A percentile compares a stretch with the other conserved stretches of the same genome.
phyloP scores from a whole-genome alignment of 2,797 vertebrate genomes.

The Etheostoma nigrum region DNA sequence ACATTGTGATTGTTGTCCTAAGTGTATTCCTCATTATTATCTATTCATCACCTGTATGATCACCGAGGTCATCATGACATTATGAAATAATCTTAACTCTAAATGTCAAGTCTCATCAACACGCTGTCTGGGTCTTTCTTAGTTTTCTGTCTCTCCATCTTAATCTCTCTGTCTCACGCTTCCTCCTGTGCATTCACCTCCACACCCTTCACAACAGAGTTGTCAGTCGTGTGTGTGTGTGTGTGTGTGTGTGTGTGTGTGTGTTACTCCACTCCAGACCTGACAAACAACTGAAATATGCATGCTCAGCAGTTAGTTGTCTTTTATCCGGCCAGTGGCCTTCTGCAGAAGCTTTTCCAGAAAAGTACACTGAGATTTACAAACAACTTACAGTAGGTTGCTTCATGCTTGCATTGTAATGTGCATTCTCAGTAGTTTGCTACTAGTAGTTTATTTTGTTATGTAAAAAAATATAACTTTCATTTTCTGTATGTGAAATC shows the following conservation, averaged over 20 bases:
- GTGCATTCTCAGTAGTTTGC: neutral
- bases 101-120: constrained; percentile 25
- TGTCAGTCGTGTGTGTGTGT: constrained; percentile 50
- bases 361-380: constrained; percentile 32
- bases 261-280: constrained; percentile 53
- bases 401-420: neutral
- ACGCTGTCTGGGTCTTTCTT: constrained; percentile 36
- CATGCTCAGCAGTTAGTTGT: constrained; percentile 64
- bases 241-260: constrained; percentile 31
- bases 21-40: constrained; percentile 7
- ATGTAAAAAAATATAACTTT: neutral
- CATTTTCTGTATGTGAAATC: neutral
- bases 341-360: constrained; percentile 41
- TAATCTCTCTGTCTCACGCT: constrained; percentile 2
- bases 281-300: constrained; percentile 70
- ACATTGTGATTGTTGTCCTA: neutral
- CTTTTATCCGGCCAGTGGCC: constrained; percentile 49
- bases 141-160: constrained; percentile 22
- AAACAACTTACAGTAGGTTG: constrained; percentile 11
- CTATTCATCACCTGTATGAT: constrained; percentile 21
- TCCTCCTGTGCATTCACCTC: constrained; percentile 43
- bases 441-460: too few species aligned
- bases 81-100: constrained; percentile 32
- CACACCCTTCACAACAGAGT: constrained; percentile 44
- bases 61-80: constrained; percentile 16